These are phyloP conservation scores for Ostrea denselamellosa DNA, from an alignment of 1,140 invertebrate species.

Conservation along the genomic window DNA sequence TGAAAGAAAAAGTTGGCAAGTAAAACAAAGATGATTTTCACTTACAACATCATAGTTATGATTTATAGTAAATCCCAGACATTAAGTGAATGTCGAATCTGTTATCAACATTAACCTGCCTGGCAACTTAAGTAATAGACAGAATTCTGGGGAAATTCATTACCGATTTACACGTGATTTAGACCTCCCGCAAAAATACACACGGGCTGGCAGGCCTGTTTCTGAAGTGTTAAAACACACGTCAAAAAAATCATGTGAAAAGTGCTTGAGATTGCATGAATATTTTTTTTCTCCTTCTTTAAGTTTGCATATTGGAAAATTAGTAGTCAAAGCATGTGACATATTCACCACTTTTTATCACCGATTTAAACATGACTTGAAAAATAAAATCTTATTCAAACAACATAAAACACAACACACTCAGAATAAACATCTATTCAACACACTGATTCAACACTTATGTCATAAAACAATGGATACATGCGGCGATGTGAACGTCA, in stretches of 20 bases:
- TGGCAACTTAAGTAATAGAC: constrained; percentile 26
- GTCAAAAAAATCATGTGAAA: not conserved
- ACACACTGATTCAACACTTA: too few species aligned
- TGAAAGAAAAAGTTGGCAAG: constrained; percentile 7
- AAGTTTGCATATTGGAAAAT: not conserved
- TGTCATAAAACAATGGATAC: too few species aligned
- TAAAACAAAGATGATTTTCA: not conserved
- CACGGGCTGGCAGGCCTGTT: not conserved
- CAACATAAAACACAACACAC: too few species aligned
- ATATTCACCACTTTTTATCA: too few species aligned
- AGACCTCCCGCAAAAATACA: not conserved
- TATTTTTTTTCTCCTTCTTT: not conserved
- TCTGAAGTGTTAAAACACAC: not conserved
- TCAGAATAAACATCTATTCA: too few species aligned
- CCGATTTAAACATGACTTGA: too few species aligned
- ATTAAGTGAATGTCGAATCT: not conserved
- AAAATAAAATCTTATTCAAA: too few species aligned
- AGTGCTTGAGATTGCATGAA: not conserved
- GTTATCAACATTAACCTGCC: not conserved
- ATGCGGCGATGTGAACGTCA: too few species aligned
- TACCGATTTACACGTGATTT: not conserved
- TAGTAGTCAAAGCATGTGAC: not conserved
- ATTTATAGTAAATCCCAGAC: not conserved
- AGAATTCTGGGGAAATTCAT: not conserved
- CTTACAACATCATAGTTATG: not conserved